A percentile compares a stretch with the other conserved stretches of the same genome.
Conservation (phyloP, 2,888 invertebrate genomes). For the Xestia sexstrigata region DNA sequence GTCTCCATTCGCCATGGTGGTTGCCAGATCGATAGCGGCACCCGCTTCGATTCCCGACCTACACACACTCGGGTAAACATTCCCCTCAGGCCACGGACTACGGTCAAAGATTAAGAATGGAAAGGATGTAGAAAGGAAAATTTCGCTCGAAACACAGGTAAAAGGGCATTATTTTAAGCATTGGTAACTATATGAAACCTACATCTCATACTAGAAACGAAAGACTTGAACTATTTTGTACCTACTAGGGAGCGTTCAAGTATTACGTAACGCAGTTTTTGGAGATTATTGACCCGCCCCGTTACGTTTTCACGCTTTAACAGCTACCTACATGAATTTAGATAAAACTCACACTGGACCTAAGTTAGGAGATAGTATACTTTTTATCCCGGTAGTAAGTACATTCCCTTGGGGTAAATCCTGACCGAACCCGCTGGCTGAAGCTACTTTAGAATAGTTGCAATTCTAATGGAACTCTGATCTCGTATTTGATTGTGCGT, state of each 20-base stretch:
- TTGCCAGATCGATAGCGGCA: constrained; percentile 64
- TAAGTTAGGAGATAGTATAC: too few species aligned
- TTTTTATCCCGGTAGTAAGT: too few species aligned
- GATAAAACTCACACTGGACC: neutral
- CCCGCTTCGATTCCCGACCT: constrained; percentile 67
- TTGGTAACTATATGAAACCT: neutral
- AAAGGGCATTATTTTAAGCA: neutral
- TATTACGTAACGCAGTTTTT: too few species aligned
- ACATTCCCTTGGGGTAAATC: too few species aligned
- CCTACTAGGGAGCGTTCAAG: too few species aligned
- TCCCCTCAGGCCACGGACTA: constrained; percentile 22
- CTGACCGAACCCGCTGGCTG: too few species aligned
- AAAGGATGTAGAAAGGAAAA: constrained; percentile 1
- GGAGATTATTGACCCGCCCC: too few species aligned
- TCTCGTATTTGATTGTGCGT: too few species aligned
- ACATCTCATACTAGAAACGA: neutral
- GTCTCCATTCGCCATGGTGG: constrained; percentile 39
- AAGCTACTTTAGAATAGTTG: too few species aligned
- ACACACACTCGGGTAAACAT: constrained; percentile 51
- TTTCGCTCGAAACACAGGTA: neutral
- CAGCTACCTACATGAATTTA: neutral
- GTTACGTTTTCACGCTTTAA: neutral
- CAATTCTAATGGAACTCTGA: too few species aligned
- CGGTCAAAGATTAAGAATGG: constrained; percentile 28
- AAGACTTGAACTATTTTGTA: neutral